Evolutionary conservation across 2,888 invertebrate genomes (phyloP), one percentile per base, ranked within the genome.

Genomic region (Cecidostiba fungosa): DNA sequence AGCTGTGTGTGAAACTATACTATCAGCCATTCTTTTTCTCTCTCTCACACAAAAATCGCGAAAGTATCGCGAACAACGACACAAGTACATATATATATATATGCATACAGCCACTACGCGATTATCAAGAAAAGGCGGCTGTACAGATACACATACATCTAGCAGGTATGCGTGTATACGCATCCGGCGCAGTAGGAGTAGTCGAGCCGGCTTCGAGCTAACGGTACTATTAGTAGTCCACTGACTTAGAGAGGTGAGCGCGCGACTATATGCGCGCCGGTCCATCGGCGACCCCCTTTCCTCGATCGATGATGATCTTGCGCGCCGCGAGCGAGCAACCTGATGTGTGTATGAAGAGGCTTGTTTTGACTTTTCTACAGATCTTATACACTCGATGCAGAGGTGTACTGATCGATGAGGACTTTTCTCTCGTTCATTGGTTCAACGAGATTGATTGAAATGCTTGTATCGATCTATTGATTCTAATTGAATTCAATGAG

Each of bases 221-320:
- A 91, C 91, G 91, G 91, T 88, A 90, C 90, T 89, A 88, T 90
- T 91, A 90, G 91, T 91, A 91, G 91, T 90, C 90, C 90, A 90
- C 88, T 91, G 87, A 90, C 91, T 91, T 90, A 90, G 87, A 88
- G 85, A 79, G 82, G 59, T 59, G 74, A 70, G 70, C 32, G 70
- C 62, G 43, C 39, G 23, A 70, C 70, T 43, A 0, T 36, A n/a
- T 5, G 26, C 5, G 14, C 66, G 43, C 73, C 62, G 84, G 74
- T 73, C 80, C 72, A 62, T 39, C 23, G 43, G 29, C 80, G 86
- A 85, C 86, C 86, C 84, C 79, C 82, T 86, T 86, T 86, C 79
- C 78, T 29, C 59, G 82, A 77, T 80, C 86, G 82, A 82, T 74
- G 72, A 77, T 81, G 62, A 72, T 81, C 77, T 80, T 50, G 1